Evolutionary conservation across 1,140 invertebrate species (phyloP).

Genomic region (Thalassaphorura encarpata): DNA sequence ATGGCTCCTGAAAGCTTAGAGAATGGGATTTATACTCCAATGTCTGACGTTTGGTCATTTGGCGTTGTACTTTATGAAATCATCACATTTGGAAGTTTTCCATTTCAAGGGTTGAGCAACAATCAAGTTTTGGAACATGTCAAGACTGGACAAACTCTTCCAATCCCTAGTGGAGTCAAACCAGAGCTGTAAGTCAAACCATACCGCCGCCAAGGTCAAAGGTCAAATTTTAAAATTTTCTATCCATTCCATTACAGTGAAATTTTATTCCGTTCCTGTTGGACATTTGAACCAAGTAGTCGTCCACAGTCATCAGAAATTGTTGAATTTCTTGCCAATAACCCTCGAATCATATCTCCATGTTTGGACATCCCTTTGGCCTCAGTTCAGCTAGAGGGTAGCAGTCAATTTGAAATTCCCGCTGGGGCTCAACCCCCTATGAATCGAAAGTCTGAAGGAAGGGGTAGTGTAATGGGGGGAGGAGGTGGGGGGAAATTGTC

Average conservation of each 20-base stretch:
- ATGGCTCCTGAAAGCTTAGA: constrained; percentile 77
- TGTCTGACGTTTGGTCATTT: constrained; percentile 77
- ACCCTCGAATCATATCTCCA: constrained; percentile 63
- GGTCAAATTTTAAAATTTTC: constrained; percentile 8
- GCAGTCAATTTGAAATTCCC: constrained; percentile 35
- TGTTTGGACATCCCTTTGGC: constrained; percentile 64
- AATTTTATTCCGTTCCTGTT: constrained; percentile 62
- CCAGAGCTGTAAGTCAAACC: constrained; percentile 59
- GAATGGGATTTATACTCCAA: constrained; percentile 69
- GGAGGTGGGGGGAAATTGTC: no score
- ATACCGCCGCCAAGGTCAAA: background rate
- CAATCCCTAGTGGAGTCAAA: constrained; percentile 61
- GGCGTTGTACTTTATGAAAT: constrained; percentile 76
- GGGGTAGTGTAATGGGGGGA: no score
- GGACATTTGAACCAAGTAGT: constrained; percentile 55
- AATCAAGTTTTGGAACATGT: constrained; percentile 71
- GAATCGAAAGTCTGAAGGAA: no score
- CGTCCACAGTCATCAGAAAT: constrained; percentile 65
- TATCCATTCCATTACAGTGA: constrained; percentile 45
- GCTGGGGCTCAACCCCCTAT: background rate
- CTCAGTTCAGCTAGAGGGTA: constrained; percentile 56
- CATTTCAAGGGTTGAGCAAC: constrained; percentile 75
- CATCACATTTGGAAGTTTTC: constrained; percentile 76
- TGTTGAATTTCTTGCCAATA: constrained; percentile 61
- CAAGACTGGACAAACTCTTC: constrained; percentile 57